These are phyloP conservation scores for Agapornis roseicollis DNA, from an alignment of 2,113 vertebrate species.

Conservation along the genomic window DNA sequence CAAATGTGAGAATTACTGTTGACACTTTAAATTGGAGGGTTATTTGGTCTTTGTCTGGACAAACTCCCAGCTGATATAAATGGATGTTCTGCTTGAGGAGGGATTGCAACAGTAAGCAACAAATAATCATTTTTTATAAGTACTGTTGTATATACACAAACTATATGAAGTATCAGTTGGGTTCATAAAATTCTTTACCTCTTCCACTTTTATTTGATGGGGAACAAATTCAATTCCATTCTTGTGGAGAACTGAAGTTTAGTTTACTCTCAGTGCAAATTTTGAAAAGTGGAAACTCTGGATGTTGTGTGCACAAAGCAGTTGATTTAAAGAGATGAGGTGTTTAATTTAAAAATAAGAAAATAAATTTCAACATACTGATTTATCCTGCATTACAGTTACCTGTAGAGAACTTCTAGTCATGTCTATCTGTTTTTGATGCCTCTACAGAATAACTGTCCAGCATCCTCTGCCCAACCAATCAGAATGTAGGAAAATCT, in stretches of 20 bases:
- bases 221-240: background rate
- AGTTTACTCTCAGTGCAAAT: constrained; percentile 66
- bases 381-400: constrained; percentile 80
- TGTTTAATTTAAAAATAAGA: constrained; percentile 48
- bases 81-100: constrained; percentile 7
- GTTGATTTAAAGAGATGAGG: constrained; percentile 61
- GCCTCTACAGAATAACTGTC: constrained; percentile 86
- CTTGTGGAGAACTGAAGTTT: constrained; percentile 43
- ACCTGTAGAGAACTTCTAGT: constrained; percentile 83
- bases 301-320: constrained; percentile 59
- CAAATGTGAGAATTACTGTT: constrained; percentile 63
- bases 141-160: background rate
- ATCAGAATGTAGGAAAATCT: constrained; percentile 87
- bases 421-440: constrained; percentile 87
- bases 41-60: constrained; percentile 60
- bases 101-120: background rate
- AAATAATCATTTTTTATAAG: constrained; percentile 22
- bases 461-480: constrained; percentile 86
- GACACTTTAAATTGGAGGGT: constrained; percentile 55
- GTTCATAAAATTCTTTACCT: constrained; percentile 31
- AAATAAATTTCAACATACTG: constrained; percentile 75
- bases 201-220: constrained; percentile 48
- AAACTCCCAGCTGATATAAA: constrained; percentile 23
- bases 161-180: background rate
- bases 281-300: constrained; percentile 64